phyloP scores from a whole-genome alignment of 2,888 invertebrate genomes.

The Agonopterix heracliana region DNA sequence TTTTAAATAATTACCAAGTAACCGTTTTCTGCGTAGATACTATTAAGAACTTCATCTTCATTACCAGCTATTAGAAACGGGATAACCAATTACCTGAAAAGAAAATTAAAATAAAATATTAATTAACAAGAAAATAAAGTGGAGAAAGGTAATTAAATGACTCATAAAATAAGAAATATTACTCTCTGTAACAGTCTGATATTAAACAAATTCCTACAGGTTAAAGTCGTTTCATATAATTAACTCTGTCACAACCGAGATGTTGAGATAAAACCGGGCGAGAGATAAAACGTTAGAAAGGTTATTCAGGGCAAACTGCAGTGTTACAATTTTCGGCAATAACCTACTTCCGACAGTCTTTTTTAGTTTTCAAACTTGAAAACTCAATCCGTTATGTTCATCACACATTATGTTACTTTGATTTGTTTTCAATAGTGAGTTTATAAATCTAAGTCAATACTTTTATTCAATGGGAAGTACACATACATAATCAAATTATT shows the following conservation, averaged over 20 bases:
- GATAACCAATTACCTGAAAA: conserved; percentile 28
- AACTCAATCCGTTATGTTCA: too few relatives aligned
- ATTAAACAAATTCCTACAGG: conserved; percentile 7
- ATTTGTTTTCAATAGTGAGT: too few relatives aligned
- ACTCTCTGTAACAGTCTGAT: neutral
- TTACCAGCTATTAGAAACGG: conserved; percentile 14
- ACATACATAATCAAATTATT: too few relatives aligned
- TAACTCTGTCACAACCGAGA: conserved; percentile 18
- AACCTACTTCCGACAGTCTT: too few relatives aligned
- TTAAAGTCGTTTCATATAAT: conserved; percentile 15
- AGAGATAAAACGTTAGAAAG: conserved; percentile 16
- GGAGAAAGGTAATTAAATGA: neutral
- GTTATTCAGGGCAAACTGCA: conserved; percentile 5
- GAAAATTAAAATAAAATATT: conserved; percentile 14
- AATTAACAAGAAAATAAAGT: neutral
- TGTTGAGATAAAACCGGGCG: conserved; percentile 16
- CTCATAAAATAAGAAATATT: neutral
- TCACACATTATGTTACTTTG: too few relatives aligned
- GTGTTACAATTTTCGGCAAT: too few relatives aligned
- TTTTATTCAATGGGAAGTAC: too few relatives aligned
- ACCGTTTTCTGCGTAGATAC: neutral
- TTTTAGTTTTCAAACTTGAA: too few relatives aligned
- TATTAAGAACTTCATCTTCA: neutral
- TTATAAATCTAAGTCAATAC: too few relatives aligned
- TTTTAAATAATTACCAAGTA: too few relatives aligned